Base-by-base conservation (phyloP, 2,888 invertebrate genomes). In the Horisme vitalbata region DNA sequence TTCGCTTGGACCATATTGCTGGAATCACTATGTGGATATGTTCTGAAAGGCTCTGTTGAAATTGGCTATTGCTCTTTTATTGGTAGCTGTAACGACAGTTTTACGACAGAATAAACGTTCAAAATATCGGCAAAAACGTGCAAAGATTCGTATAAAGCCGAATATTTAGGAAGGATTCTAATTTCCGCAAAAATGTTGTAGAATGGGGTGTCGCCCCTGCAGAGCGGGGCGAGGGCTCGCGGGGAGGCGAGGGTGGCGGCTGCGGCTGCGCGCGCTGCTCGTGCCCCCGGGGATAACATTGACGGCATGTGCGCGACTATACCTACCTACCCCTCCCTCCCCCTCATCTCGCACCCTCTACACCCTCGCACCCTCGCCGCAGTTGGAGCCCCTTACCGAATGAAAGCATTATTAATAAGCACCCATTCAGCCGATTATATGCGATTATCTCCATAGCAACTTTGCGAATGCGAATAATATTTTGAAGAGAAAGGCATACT, bases 111-210 rank as follows among this genome's bases (percentile, higher is more conserved):
- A 39, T 43, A 38, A 38, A 32, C 45, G 56, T 54, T 46, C 2
- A 32, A 26, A 41, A 45, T 48, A 44, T 52, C 28, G 37, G 8
- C 14, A 41, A 23, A 45, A 50, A 37, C 54, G 47, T 38, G 48
- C 45, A 38, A 36, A 35, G 32, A 59, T 48, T 58, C 46, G 58
- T 58, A 61, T 57, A 58, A 61, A 43, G 60, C 63, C 58, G 21
- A 57, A 71, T 75, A 69, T 71, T 63, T 64, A 67, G 65, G 69
- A 68, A 76, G 71, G 66, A 79, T 79, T 83, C 74, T 65, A 82
- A 88, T 86, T 85, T 86, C 81, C 82, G 84, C 81, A 79, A 83
- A 83, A 82, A 79, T 78, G 67, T 68, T 70, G 68, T 71, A 68
- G 72, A 63, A 69, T 75, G 74, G 81, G 82, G 78, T 75, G 66